Evolutionary conservation across 2,888 invertebrate genomes (phyloP).

Genomic region (Eupithecia subumbrata): DNA sequence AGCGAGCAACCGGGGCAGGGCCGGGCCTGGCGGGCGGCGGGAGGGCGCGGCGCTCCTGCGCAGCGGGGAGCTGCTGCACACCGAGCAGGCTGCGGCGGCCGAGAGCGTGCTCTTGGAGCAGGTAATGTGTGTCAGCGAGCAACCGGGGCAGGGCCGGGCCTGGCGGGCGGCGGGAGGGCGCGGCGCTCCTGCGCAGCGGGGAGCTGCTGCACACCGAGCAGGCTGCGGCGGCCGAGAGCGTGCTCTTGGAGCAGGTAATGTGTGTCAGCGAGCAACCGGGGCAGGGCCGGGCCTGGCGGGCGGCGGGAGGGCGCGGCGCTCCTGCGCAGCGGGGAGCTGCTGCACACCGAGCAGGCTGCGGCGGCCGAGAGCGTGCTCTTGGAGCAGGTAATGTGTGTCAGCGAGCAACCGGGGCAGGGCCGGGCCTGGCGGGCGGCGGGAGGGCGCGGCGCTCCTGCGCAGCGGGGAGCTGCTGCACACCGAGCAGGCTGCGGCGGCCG

Average conservation of each 20-base stretch:
- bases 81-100: constrained; percentile 70
- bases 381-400: too few relatives aligned
- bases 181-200: constrained; percentile 93
- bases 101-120: constrained; percentile 77
- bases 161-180: constrained; percentile 91
- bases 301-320: constrained; percentile 90
- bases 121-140: too few relatives aligned
- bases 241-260: constrained; percentile 77
- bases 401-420: constrained; percentile 87
- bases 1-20: too few relatives aligned
- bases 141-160: constrained; percentile 91
- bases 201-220: constrained; percentile 87
- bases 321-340: constrained; percentile 92
- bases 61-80: constrained; percentile 91
- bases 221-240: constrained; percentile 72
- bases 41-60: constrained; percentile 93
- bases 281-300: constrained; percentile 93
- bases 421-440: constrained; percentile 93
- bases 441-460: constrained; percentile 92
- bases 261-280: too few relatives aligned
- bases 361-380: constrained; percentile 73
- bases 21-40: constrained; percentile 92
- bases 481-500: constrained; percentile 70
- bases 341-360: constrained; percentile 81
- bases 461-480: constrained; percentile 91